These are phyloP conservation scores for Chanos chanos DNA, from an alignment of 2,797 vertebrate species.

Conservation along the genomic window DNA sequence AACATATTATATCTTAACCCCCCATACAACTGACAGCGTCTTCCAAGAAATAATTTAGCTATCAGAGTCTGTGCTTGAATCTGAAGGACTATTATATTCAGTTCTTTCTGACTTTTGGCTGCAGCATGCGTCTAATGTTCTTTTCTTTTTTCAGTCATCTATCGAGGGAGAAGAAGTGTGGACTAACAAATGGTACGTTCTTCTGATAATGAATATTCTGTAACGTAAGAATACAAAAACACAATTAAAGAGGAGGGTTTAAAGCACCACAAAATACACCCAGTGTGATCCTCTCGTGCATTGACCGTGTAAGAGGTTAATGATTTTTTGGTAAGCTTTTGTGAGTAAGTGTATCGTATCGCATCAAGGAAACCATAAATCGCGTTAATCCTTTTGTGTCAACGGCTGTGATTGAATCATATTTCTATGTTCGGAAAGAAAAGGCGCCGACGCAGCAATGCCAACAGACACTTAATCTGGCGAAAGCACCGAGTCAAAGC, in stretches of 20 bases:
- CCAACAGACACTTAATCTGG: too few relatives aligned
- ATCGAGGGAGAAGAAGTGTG: conserved; percentile 83
- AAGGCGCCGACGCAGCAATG: background rate
- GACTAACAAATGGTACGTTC: conserved; percentile 54
- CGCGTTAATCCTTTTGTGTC: background rate
- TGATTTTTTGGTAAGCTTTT: too few relatives aligned
- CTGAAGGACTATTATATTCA: too few relatives aligned
- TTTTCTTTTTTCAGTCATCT: conserved; percentile 75
- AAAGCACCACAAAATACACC: too few relatives aligned
- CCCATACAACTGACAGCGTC: too few relatives aligned
- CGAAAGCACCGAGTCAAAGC: too few relatives aligned
- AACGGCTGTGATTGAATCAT: background rate
- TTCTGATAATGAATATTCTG: too few relatives aligned
- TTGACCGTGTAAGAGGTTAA: background rate
- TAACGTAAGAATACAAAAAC: background rate
- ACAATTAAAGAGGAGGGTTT: background rate
- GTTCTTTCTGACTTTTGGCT: too few relatives aligned
- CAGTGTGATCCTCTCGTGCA: too few relatives aligned
- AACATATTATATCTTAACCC: too few relatives aligned
- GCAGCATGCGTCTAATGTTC: conserved; percentile 11
- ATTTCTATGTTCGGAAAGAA: background rate
- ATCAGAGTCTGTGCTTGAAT: too few relatives aligned
- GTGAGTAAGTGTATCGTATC: background rate
- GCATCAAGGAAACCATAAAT: background rate
- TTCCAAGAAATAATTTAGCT: too few relatives aligned